Conservation (phyloP, 2,888 invertebrate species). For the Melinaea marsaeus region DNA sequence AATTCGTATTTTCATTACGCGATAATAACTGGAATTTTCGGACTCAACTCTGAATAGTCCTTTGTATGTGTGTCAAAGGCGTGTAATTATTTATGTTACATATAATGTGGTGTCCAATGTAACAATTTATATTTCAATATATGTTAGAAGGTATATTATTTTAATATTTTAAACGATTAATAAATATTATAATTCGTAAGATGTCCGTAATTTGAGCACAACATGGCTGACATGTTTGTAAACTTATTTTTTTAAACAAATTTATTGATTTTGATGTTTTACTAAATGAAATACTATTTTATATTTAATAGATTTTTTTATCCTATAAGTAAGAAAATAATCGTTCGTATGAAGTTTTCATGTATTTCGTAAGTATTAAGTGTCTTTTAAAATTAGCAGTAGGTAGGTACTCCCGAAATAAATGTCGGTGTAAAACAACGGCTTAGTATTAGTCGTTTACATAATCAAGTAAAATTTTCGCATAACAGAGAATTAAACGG, state of each 20-base stretch:
- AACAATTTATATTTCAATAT: too few relatives aligned
- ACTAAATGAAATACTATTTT: too few relatives aligned
- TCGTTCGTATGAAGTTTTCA: not conserved
- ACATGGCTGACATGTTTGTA: too few relatives aligned
- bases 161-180: too few relatives aligned
- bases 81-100: not conserved
- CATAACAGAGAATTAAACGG: slow-evolving; percentile 48
- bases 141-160: too few relatives aligned
- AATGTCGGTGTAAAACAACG: slow-evolving; percentile 34
- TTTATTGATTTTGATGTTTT: too few relatives aligned
- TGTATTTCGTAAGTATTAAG: not conserved
- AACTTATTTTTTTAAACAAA: too few relatives aligned
- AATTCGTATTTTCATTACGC: slow-evolving; percentile 53
- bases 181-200: too few relatives aligned
- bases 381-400: slow-evolving; percentile 8
- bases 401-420: slow-evolving; percentile 15
- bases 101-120: not conserved
- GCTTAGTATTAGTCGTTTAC: slow-evolving; percentile 49
- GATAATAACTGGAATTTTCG: slow-evolving; percentile 42
- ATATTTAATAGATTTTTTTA: too few relatives aligned
- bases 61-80: slow-evolving; percentile 12
- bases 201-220: too few relatives aligned
- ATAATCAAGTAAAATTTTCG: slow-evolving; percentile 54
- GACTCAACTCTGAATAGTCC: slow-evolving; percentile 14
- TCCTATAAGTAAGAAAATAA: not conserved